phyloP scores from a whole-genome alignment of 1,140 invertebrate species.

The Orchesella cincta region DNA sequence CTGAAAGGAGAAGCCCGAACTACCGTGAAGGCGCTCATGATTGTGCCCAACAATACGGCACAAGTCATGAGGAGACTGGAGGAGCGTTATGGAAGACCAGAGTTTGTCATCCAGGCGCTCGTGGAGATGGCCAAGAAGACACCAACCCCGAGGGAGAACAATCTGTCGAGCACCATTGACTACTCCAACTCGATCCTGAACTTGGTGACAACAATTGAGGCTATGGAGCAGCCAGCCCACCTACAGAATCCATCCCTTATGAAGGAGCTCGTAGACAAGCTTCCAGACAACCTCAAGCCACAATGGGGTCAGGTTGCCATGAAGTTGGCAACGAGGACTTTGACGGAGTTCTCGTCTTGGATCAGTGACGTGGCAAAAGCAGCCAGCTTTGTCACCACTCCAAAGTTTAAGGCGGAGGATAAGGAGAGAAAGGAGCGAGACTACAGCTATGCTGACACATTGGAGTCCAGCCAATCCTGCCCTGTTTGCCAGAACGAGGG shows the following conservation, averaged over 20 bases:
- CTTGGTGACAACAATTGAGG: background rate
- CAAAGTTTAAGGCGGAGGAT: background rate
- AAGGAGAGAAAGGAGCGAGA: background rate
- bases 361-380: background rate
- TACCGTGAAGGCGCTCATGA: slow-evolving; percentile 9
- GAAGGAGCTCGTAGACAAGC: background rate
- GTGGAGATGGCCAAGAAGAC: background rate
- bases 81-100: slow-evolving; percentile 4
- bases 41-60: background rate
- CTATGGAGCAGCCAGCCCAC: background rate
- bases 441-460: background rate
- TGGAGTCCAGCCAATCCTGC: background rate
- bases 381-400: background rate
- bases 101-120: background rate
- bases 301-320: background rate
- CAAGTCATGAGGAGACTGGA: background rate
- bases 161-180: background rate
- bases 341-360: background rate
- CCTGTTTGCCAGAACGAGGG: background rate
- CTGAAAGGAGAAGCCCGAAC: slow-evolving; percentile 33
- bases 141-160: background rate
- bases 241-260: background rate
- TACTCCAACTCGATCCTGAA: background rate
- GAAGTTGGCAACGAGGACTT: background rate
- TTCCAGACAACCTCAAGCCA: background rate